Base-by-base conservation (phyloP, 2,888 invertebrate genomes). In the Cheilosia grossa region DNA sequence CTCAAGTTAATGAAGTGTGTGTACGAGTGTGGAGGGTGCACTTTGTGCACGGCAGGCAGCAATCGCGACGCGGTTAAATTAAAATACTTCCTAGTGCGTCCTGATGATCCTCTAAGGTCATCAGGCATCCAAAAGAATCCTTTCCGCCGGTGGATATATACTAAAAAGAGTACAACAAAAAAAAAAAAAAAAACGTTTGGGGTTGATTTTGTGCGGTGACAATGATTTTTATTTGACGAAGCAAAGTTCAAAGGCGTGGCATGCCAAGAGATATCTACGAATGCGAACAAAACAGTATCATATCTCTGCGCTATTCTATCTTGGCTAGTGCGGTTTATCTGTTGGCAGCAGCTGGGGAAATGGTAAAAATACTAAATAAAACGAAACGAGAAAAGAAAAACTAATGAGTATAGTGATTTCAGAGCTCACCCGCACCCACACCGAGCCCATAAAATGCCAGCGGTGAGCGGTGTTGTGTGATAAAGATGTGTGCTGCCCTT, bases 261-360 rank as follows among this genome's bases (percentile, higher is more conserved):
- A 85, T 85, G 66, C 67, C 81, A 77, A 85, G 75, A 85, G 81
- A 85, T 81, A 85, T 85, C 85, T 85, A 77, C 85, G 85, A 85
- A 85, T 85, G 81, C 85, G 85, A 85, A 85, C 75, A 85, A 85
- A 85, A 85, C 85, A 85, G 85, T 85, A 85, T 85, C 85, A 85
- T 85, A 85, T 85, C 85, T 85, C 85, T 77, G 85, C 66, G 75
- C 85, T 85, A 47, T 85, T 85, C 85, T 85, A 72, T 77, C 85
- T 67, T 75, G 72, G 81, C 81, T 37, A 72, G 81, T 85, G 37
- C 37, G 85, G 85, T 77, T 85, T 85, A 85, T 85, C 81, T 85
- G 56, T 85, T 85, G 66, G 75, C 64, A 72, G 75, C 64, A 72
- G 85, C 72, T 85, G 85, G 81, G 75, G 75, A 85, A 85, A 79